Conservation (phyloP, 2,888 invertebrate genomes). For the Leptothorax acervorum region DNA sequence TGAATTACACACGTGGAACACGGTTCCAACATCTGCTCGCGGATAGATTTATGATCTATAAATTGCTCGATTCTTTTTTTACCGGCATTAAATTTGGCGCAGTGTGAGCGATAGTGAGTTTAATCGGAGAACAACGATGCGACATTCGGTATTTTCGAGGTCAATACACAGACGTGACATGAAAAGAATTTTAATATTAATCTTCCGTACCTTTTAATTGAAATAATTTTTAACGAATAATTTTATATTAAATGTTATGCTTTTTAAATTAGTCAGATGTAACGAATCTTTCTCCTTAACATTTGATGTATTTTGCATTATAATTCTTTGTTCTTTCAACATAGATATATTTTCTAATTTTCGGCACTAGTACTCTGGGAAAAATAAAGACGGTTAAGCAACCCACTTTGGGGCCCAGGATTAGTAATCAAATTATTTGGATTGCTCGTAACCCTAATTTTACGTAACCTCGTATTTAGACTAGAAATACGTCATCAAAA, state of each 20-base stretch:
- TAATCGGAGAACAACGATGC: conserved; percentile 17
- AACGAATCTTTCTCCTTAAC: not conserved
- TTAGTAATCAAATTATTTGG: too few relatives aligned
- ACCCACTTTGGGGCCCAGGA: too few relatives aligned
- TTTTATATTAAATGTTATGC: not conserved
- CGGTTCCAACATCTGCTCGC: conserved; percentile 18
- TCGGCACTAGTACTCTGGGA: not conserved
- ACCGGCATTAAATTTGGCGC: not conserved
- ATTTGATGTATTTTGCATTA: not conserved
- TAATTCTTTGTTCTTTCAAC: not conserved
- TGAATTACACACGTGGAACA: conserved; percentile 43
- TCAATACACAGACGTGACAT: not conserved
- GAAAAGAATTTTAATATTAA: conserved; percentile 15
- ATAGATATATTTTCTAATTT: too few relatives aligned
- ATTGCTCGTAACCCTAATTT: too few relatives aligned
- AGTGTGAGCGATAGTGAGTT: conserved; percentile 1
- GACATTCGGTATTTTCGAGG: not conserved
- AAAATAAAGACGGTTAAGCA: too few relatives aligned
- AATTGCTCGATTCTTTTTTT: conserved; percentile 21
- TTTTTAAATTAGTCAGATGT: not conserved
- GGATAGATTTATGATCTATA: conserved; percentile 39
- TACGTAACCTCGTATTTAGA: too few relatives aligned
- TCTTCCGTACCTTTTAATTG: not conserved
- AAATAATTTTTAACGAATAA: not conserved
- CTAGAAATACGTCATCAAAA: too few relatives aligned